phyloP scores from a whole-genome alignment of 2,888 invertebrate genomes.

The Drosophila colorata region DNA sequence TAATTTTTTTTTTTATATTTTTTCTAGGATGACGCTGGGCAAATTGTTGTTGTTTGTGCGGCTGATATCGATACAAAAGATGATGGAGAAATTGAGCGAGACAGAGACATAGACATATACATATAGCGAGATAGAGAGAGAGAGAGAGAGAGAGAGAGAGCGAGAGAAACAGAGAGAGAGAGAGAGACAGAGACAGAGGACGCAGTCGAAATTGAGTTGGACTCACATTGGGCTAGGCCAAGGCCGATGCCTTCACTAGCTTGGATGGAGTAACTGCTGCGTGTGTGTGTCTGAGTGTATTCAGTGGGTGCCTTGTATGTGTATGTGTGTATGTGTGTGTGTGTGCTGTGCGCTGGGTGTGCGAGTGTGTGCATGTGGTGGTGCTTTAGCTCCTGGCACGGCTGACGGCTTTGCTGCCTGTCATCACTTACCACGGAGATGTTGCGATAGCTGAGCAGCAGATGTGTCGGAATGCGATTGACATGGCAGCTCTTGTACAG shows the following conservation, averaged over 20 bases:
- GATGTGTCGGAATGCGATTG: conserved; percentile 89
- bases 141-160: conserved; percentile 19
- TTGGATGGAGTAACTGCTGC: conserved; percentile 33
- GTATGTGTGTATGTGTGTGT: conserved; percentile 3
- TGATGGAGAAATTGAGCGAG: conserved; percentile 58
- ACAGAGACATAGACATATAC: conserved; percentile 29
- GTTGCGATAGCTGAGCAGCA: conserved; percentile 91
- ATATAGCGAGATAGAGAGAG: conserved; percentile 28
- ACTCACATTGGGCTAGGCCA: conserved; percentile 44
- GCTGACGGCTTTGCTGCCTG: conserved; percentile 45
- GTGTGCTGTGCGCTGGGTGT: conserved; percentile 9
- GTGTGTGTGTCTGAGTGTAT: conserved; percentile 23
- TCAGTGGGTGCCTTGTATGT: conserved; percentile 12
- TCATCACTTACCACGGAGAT: conserved; percentile 89
- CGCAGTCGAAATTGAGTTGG: conserved; percentile 50
- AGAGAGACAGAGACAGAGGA: conserved; percentile 27
- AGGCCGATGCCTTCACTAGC: conserved; percentile 48
- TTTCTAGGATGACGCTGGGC: conserved; percentile 70
- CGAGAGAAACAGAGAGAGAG: conserved; percentile 20
- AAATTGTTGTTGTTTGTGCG: conserved; percentile 62
- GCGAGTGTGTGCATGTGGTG: conserved; percentile 4
- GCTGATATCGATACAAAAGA: conserved; percentile 63
- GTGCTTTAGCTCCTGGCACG: conserved; percentile 45
- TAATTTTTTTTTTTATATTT: conserved; percentile 10
- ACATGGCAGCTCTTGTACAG: conserved; percentile 91